Evolutionary conservation across 2,113 vertebrate species (phyloP), one percentile per base, ranked within the genome.

Genomic region (Plecotus auritus): DNA sequence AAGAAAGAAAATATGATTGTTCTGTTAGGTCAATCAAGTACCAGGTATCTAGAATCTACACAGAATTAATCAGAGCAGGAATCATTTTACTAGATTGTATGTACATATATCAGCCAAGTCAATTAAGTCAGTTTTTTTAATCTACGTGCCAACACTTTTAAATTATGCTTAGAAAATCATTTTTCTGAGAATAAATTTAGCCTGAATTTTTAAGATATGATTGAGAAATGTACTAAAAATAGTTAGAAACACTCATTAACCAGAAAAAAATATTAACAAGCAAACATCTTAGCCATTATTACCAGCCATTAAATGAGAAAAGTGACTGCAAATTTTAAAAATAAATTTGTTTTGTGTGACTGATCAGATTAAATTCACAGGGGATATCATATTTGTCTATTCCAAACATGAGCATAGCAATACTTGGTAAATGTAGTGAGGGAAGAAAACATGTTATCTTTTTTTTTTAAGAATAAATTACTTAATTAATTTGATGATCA

Each of bases 1-100:
- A 89, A 78, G 17, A 86, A 42, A 91, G 22, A 93, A 95, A 91
- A 87, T 56, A 64, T 51, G 83, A 69, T 88, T 59, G 6, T 93
- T 89, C 26, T 82, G 4, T 85, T 26, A 94, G 61, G 70, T 88
- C 32, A 88, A 90, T 92, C 78, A 96, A 82, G 7, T 18, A 87
- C 64, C 47, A 72, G 14, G 78, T 89, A 93, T 74, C 3, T n/a
- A 45, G 18, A 74, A n/a, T 69, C 22, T 42, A 90, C 5, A 84
- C 1, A 76, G 30, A 94, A 87, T 87, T 80, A 95, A 90, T 64
- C 14, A 86, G 54, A 83, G 4, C 7, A 89, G 45, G 0, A 80
- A 42, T 87, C 16, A 56, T 85, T 82, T 40, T 86, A 54, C 0
- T 7, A 74, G 42, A 76, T 7, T 35, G 70, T 85, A 61, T 67